Base-by-base conservation (phyloP, 2,113 vertebrate species). In the Brachyistius frenatus region DNA sequence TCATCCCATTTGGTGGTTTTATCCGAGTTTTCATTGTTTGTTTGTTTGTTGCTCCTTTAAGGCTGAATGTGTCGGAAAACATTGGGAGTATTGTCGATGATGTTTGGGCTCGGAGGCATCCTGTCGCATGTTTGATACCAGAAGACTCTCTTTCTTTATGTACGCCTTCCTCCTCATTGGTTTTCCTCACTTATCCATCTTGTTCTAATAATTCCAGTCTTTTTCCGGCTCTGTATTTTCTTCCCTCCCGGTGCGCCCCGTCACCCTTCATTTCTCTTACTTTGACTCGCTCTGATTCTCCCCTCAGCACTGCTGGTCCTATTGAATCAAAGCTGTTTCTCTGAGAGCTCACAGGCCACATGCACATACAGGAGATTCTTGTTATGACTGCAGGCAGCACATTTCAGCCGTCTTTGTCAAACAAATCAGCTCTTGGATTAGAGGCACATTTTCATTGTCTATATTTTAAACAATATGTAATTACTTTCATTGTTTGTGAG, bases 201-300 rank as follows among this genome's bases (percentile, higher is more conserved):
- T 31, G 36, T 41, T 23, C 36, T 73, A 33, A 70, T 83, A 50
- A 76, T 78, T 80, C 46, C 73, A 33, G 4, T 23, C 23, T 73
- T 23, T 76, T 37, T 60, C 58, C 52, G 44, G 54, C 56, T 55
- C 66, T 61, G 44, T 75, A 1, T 41, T 66, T 55, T 70, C 56
- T 30, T 8, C 32, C 66, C 32, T n/a, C 54, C 23, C 23, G 23
- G 23, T 23, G 23, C 8, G 56, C 13, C 37, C 31, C 15, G 41
- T 66, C 54, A 62, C 60, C 66, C 74, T 53, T 14, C 64, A 13
- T 76, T 74, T 77, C 52, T 76, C 3, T 36, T 32, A 31, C 77
- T 81, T 65, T 60, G 80, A 66, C 77, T 64, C 69, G 32, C 64
- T 81, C 81, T 70, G 32, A 53, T 88, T 71, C 65, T 50, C 54